These are phyloP conservation scores for Euwallacea fornicatus DNA, from an alignment of 1,140 invertebrate genomes.

Conservation along the genomic window DNA sequence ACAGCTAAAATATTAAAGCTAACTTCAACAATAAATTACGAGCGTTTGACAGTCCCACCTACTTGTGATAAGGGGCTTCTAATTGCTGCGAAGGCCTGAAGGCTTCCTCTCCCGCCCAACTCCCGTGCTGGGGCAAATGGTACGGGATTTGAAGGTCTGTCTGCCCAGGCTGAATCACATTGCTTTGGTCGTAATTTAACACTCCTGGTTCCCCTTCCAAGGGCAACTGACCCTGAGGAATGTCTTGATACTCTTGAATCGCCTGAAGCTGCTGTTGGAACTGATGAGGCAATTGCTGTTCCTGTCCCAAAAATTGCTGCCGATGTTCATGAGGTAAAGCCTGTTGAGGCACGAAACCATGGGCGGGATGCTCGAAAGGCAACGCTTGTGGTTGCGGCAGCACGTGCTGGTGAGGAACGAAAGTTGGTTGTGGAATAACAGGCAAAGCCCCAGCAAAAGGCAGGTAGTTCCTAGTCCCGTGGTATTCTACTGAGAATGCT, in stretches of 20 bases:
- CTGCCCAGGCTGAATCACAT: slow-evolving; percentile 44
- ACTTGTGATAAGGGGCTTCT: slow-evolving; percentile 43
- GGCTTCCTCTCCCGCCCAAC: slow-evolving; percentile 22
- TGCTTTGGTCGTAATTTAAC: slow-evolving; percentile 11
- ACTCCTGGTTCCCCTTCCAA: slow-evolving; percentile 22
- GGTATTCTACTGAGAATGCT: slow-evolving; percentile 34
- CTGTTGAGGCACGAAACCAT: slow-evolving; percentile 27
- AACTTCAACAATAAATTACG: neutral
- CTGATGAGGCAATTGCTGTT: slow-evolving; percentile 23
- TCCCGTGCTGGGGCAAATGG: slow-evolving; percentile 44
- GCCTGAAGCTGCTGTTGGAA: slow-evolving; percentile 26
- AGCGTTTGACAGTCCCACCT: neutral
- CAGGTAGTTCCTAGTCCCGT: slow-evolving; percentile 36
- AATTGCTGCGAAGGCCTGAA: slow-evolving; percentile 42
- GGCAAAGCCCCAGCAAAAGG: slow-evolving; percentile 2
- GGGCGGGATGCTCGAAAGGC: slow-evolving; percentile 7
- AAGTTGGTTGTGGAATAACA: neutral
- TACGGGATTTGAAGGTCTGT: slow-evolving; percentile 46
- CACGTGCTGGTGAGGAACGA: neutral
- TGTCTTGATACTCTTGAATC: slow-evolving; percentile 35
- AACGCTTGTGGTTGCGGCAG: neutral
- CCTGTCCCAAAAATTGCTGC: neutral
- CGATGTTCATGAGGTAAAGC: slow-evolving; percentile 22
- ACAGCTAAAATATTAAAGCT: slow-evolving; percentile 5
- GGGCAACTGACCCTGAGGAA: slow-evolving; percentile 34